phyloP scores from a whole-genome alignment of 2,113 vertebrate genomes.

The Coturnix japonica region DNA sequence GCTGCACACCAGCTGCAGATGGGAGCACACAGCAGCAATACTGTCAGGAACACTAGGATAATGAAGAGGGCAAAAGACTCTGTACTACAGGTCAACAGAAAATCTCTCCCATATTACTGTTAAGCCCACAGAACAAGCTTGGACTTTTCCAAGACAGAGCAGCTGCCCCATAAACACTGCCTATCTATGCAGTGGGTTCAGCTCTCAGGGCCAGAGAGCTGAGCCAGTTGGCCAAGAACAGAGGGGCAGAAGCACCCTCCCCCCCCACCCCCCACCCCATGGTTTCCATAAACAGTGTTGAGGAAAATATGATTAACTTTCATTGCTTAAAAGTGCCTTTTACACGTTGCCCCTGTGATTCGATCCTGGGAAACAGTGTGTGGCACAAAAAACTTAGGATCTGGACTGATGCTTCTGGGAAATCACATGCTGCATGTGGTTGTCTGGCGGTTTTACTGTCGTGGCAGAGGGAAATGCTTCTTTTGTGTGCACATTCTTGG shows the following conservation, averaged over 20 bases:
- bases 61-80: background rate
- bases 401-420: conserved; percentile 56
- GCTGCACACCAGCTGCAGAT: background rate
- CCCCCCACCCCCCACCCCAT: background rate
- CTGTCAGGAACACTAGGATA: background rate
- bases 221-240: background rate
- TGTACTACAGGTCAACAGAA: background rate
- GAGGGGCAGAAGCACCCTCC: background rate
- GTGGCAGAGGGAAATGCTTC: conserved; percentile 56
- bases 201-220: fast-evolving
- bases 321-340: conserved; percentile 16
- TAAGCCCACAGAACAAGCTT: background rate
- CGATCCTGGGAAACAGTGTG: conserved; percentile 51
- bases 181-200: fast-evolving
- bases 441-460: conserved; percentile 65
- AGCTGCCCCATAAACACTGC: background rate
- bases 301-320: conserved; percentile 55
- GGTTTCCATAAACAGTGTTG: background rate
- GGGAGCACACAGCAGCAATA: background rate
- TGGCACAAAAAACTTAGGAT: conserved; percentile 37
- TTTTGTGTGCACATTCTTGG: conserved; percentile 64
- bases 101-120: background rate
- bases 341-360: conserved; percentile 1
- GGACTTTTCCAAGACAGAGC: background rate
- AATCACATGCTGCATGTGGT: conserved; percentile 70